These are phyloP conservation scores for Drosophila azteca DNA, from an alignment of 1,140 invertebrate genomes.

Conservation along the genomic window DNA sequence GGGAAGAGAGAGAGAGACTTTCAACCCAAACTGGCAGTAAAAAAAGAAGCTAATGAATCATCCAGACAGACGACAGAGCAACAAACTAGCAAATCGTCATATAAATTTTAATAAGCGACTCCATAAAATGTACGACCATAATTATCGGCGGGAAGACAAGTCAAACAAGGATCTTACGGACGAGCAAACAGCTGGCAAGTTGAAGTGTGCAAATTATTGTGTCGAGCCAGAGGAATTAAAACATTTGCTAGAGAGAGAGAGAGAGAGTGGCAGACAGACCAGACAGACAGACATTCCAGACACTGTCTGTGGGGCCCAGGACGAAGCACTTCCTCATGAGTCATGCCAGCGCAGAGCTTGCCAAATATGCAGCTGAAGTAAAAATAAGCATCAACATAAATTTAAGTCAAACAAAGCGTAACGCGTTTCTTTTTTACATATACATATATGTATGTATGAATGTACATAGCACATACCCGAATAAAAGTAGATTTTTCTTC, in stretches of 20 bases:
- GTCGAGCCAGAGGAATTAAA: constrained; percentile 67
- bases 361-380: constrained; percentile 36
- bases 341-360: constrained; percentile 41
- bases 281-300: constrained; percentile 62
- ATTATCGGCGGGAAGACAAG: constrained; percentile 60
- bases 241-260: constrained; percentile 54
- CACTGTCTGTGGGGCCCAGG: constrained; percentile 40
- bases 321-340: constrained; percentile 46
- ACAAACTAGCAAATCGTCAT: constrained; percentile 57
- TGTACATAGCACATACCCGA: constrained; percentile 1
- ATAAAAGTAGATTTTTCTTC: constrained; percentile 20
- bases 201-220: constrained; percentile 55
- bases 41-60: constrained; percentile 55
- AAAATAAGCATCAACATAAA: constrained; percentile 76
- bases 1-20: constrained; percentile 1
- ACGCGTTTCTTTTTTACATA: constrained; percentile 51
- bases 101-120: constrained; percentile 70
- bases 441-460: not conserved
- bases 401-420: constrained; percentile 81
- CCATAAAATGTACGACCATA: constrained; percentile 51
- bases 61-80: constrained; percentile 9
- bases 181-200: constrained; percentile 28
- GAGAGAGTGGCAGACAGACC: constrained; percentile 39
- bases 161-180: constrained; percentile 59
- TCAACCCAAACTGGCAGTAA: constrained; percentile 13